These are phyloP conservation scores for Styela plicata DNA, from an alignment of 23 tunicate species.

Conservation along the genomic window DNA sequence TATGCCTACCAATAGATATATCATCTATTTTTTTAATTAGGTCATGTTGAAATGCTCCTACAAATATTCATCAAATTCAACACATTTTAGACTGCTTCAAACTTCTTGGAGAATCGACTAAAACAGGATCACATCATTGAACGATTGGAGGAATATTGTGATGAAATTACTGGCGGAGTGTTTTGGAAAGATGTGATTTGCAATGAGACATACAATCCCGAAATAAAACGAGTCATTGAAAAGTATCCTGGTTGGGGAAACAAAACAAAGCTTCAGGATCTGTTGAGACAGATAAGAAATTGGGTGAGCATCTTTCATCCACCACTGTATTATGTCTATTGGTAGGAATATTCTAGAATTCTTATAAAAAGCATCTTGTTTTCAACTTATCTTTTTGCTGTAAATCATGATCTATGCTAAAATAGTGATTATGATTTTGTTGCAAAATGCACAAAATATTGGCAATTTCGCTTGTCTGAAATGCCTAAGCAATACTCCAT, in stretches of 20 bases:
- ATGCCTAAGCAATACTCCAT: too few species aligned
- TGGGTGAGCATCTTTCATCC: constrained; percentile 14
- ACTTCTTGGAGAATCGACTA: neutral
- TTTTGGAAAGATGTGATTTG: constrained; percentile 6
- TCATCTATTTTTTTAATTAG: too few species aligned
- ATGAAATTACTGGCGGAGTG: constrained; percentile 2
- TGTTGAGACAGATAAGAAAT: constrained; percentile 18
- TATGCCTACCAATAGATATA: too few species aligned
- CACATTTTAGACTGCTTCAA: constrained; percentile 1
- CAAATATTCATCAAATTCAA: neutral
- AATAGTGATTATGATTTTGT: too few species aligned
- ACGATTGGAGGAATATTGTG: neutral
- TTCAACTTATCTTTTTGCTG: too few species aligned
- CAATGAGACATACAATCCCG: neutral
- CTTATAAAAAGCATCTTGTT: too few species aligned
- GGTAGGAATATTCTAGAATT: too few species aligned
- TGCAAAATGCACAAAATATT: too few species aligned
- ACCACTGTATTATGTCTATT: too few species aligned
- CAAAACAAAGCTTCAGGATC: constrained; percentile 1
- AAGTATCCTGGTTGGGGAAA: neutral
- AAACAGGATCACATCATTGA: constrained; percentile 11
- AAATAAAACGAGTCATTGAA: neutral
- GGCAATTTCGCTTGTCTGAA: too few species aligned
- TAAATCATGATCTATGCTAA: too few species aligned
- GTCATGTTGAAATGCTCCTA: too few species aligned